phyloP scores from a whole-genome alignment of 2,113 vertebrate species.

The Amia ocellicauda region DNA sequence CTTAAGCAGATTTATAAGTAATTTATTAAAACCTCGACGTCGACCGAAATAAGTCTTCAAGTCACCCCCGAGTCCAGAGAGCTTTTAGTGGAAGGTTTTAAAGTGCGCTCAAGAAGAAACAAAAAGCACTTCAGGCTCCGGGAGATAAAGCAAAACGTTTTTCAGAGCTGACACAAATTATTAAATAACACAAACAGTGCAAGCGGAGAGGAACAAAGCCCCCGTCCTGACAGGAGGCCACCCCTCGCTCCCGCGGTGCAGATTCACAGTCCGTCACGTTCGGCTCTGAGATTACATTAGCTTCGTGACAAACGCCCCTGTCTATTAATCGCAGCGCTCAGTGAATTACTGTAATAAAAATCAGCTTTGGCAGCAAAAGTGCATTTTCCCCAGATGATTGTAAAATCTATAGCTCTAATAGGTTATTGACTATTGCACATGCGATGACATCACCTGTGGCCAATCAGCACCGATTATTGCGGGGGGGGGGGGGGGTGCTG shows the following conservation, averaged over 20 bases:
- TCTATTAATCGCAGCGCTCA: slow-evolving; percentile 43
- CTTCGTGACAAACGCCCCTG: slow-evolving; percentile 32
- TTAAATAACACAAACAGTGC: no score
- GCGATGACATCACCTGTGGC: slow-evolving; percentile 66
- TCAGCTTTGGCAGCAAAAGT: slow-evolving; percentile 47
- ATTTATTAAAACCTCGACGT: no score
- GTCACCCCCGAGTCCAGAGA: no score
- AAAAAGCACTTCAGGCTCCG: not conserved
- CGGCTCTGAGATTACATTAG: slow-evolving; percentile 25
- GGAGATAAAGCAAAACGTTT: no score
- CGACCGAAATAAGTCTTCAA: no score
- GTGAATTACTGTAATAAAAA: slow-evolving; percentile 55
- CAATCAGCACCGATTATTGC: slow-evolving; percentile 48
- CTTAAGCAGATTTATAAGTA: no score
- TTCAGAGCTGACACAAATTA: no score
- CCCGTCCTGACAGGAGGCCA: no score
- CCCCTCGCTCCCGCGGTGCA: slow-evolving; percentile 4
- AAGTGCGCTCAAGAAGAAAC: not conserved
- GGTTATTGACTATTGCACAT: slow-evolving; percentile 61
- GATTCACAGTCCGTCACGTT: slow-evolving; percentile 16
- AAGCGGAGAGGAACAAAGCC: no score
- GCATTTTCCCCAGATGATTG: slow-evolving; percentile 50
- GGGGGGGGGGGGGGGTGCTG: no score
- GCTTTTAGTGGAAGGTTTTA: no score
- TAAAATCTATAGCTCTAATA: slow-evolving; percentile 62